Evolutionary conservation across 2,113 vertebrate species (phyloP).

Genomic region (Engraulis encrasicolus): DNA sequence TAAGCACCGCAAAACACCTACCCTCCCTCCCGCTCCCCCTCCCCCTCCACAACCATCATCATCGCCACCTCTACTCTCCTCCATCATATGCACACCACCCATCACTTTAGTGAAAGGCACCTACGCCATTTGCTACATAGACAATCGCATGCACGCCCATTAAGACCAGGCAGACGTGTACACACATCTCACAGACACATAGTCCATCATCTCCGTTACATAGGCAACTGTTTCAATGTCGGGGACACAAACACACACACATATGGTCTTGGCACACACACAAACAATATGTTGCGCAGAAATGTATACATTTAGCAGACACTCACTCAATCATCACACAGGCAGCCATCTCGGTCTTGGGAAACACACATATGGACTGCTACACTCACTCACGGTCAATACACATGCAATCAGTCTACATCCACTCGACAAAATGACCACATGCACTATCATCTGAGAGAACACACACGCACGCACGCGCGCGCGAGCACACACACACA

Average conservation of each 20-base stretch:
- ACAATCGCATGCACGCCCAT: conserved; percentile 17
- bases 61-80: too few relatives aligned
- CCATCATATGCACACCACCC: too few relatives aligned
- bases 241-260: too few relatives aligned
- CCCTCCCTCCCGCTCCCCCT: too few relatives aligned
- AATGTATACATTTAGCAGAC: neutral
- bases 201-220: too few relatives aligned
- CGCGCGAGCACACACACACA: conserved; percentile 25
- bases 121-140: too few relatives aligned
- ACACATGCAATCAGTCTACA: neutral
- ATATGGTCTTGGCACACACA: neutral
- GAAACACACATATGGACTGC: neutral
- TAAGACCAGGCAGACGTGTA: neutral
- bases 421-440: neutral
- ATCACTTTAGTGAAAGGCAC: too few relatives aligned
- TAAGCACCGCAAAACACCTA: too few relatives aligned
- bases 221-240: too few relatives aligned
- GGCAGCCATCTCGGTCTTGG: neutral
- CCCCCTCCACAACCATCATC: too few relatives aligned
- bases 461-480: neutral
- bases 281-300: neutral
- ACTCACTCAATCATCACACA: conserved; percentile 1
- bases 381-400: neutral
- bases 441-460: neutral
- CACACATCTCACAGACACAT: neutral